phyloP scores from a whole-genome alignment of 2,113 vertebrate species.

The Pituophis catenifer region DNA sequence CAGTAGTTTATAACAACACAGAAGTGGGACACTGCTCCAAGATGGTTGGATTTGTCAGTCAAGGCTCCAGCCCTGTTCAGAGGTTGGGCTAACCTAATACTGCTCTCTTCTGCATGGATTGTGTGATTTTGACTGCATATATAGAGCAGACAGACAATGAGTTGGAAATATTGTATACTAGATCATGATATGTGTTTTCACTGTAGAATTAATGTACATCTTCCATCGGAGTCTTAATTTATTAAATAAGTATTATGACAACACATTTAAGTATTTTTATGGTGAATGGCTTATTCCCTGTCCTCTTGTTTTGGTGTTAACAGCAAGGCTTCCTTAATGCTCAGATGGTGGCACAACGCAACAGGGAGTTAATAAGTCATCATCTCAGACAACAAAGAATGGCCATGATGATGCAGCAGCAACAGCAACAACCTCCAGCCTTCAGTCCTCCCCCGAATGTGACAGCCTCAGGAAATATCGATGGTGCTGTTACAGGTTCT shows the following conservation, averaged over 20 bases:
- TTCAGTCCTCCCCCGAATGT: conserved; percentile 96
- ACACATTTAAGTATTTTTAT: not conserved
- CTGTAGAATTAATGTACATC: not conserved
- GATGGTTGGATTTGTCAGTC: not conserved
- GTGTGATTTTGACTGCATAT: not conserved
- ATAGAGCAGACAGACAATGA: not conserved
- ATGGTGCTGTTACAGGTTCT: conserved; percentile 77
- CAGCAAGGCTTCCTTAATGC: conserved; percentile 89
- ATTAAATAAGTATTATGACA: not conserved
- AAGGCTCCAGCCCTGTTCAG: not conserved
- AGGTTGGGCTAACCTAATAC: not conserved
- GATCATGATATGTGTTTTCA: not conserved
- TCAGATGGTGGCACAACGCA: conserved; percentile 94
- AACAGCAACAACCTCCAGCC: conserved; percentile 72
- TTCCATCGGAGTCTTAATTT: not conserved
- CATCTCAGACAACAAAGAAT: conserved; percentile 89
- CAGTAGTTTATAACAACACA: not conserved
- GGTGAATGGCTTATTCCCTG: not conserved
- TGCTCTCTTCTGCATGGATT: not conserved
- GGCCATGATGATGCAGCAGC: conserved; percentile 83
- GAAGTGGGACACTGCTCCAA: not conserved
- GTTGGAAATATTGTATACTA: not conserved
- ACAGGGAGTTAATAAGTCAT: conserved; percentile 85
- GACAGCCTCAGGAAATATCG: conserved; percentile 87
- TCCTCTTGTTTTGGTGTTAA: conserved; percentile 25